Evolutionary conservation across 1,140 invertebrate genomes (phyloP).

Genomic region (Bombyx mori): DNA sequence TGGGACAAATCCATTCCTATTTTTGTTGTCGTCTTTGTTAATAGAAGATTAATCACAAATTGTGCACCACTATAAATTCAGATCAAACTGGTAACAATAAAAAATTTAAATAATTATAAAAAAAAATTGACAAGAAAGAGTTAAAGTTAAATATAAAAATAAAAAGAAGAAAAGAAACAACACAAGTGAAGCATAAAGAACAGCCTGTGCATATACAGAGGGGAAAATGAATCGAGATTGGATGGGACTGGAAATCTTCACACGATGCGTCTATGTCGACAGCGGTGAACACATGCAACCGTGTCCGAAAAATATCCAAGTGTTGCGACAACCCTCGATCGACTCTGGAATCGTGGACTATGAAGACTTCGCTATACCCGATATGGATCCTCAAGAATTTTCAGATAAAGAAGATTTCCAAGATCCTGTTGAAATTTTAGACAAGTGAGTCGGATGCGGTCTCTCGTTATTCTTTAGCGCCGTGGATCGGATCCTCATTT

Average conservation of each 20-base stretch:
- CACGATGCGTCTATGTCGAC: conserved; percentile 9
- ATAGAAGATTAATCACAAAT: too few relatives aligned
- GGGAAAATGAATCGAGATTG: conserved; percentile 8
- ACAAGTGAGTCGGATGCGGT: conserved; percentile 29
- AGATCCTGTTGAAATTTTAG: conserved; percentile 22
- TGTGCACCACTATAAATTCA: too few relatives aligned
- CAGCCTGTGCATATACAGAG: conserved; percentile 16
- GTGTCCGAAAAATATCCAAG: neutral
- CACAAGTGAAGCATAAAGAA: neutral
- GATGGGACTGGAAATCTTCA: conserved; percentile 15
- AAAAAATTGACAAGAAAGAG: too few relatives aligned
- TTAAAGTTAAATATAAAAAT: too few relatives aligned
- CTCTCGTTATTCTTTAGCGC: too few relatives aligned
- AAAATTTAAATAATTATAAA: too few relatives aligned
- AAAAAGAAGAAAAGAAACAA: too few relatives aligned
- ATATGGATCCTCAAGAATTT: conserved; percentile 20
- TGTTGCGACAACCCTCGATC: conserved; percentile 23
- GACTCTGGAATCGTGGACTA: conserved; percentile 32
- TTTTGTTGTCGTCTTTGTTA: too few relatives aligned
- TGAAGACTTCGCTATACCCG: conserved; percentile 11
- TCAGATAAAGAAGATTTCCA: conserved; percentile 28
- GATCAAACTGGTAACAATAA: too few relatives aligned
- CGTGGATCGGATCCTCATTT: too few relatives aligned
- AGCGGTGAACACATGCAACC: too few relatives aligned
- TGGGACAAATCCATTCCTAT: too few relatives aligned